Percentiles rank a stretch among this genome's conserved stretches.
Evolutionary conservation across 30 jellyfish, hydroid and myxozoan genomes (phyloP).

Genomic region (Pseudorhiza aurosa): DNA sequence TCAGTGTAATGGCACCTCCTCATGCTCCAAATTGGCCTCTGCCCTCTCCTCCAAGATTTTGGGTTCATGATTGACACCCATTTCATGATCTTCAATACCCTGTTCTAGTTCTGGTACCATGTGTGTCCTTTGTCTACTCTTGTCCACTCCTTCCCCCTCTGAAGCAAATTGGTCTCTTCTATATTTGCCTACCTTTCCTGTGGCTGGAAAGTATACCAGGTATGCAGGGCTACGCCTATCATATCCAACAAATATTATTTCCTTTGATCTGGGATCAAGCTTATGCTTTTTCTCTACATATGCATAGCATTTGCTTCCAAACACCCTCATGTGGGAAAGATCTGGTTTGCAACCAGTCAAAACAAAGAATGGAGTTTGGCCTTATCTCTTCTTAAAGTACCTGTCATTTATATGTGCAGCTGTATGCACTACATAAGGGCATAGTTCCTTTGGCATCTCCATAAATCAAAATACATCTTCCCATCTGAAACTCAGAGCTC

Average conservation of each 20-base stretch:
- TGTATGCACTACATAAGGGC: slow-evolving; percentile 13
- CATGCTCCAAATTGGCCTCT: too few species aligned
- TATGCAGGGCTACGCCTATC: slow-evolving; percentile 26
- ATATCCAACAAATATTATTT: slow-evolving; percentile 27
- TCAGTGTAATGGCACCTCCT: too few species aligned
- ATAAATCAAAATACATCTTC: not conserved
- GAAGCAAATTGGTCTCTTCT: not conserved
- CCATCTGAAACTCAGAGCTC: slow-evolving; percentile 38
- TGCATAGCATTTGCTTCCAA: slow-evolving; percentile 25
- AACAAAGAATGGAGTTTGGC: slow-evolving; percentile 1
- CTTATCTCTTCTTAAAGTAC: not conserved
- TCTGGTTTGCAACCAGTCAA: slow-evolving; percentile 29
- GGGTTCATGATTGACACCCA: slow-evolving; percentile 27
- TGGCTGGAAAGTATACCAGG: slow-evolving; percentile 19
- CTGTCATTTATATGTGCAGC: slow-evolving; percentile 14
- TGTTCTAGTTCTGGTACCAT: not conserved
- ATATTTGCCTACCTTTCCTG: not conserved
- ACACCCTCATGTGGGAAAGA: slow-evolving; percentile 12
- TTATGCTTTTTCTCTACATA: not conserved
- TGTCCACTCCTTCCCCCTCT: not conserved
- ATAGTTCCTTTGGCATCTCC: slow-evolving; percentile 5
- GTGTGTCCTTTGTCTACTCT: not conserved
- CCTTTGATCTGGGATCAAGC: slow-evolving; percentile 3
- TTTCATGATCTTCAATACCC: slow-evolving; percentile 7
- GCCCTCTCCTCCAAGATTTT: too few species aligned